Evolutionary conservation across 2,113 vertebrate species (phyloP).

Genomic region (Hippopotamus amphibius): DNA sequence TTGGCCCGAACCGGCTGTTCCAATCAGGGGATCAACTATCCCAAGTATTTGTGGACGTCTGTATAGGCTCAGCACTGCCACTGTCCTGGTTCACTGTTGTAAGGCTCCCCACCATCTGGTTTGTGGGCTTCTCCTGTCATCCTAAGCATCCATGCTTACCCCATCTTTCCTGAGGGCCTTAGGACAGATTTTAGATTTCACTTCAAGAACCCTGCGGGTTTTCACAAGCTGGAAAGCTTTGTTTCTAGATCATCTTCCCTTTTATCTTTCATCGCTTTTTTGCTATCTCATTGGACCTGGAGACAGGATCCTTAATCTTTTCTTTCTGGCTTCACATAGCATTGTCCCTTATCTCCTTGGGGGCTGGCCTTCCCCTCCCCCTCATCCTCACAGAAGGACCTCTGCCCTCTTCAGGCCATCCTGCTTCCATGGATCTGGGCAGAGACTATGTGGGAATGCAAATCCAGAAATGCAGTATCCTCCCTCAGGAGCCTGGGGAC

Average conservation of each 20-base stretch:
- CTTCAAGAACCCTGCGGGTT: neutral
- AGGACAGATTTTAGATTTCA: slow-evolving; percentile 48
- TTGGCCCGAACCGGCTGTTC: neutral
- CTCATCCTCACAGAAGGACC: neutral
- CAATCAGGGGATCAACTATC: neutral
- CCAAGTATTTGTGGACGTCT: neutral
- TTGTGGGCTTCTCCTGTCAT: neutral
- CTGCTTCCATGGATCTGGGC: neutral
- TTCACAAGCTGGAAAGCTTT: neutral
- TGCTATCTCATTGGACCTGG: slow-evolving; percentile 66
- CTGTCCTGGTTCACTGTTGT: no score
- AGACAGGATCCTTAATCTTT: slow-evolving; percentile 68
- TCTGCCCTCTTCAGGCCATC: slow-evolving; percentile 17
- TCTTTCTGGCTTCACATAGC: slow-evolving; percentile 54
- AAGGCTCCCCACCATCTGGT: accelerated
- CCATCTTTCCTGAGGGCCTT: slow-evolving; percentile 18
- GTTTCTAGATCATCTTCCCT: slow-evolving; percentile 10
- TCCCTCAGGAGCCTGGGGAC: no score
- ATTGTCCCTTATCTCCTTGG: slow-evolving; percentile 71
- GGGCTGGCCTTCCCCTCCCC: neutral
- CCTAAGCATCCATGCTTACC: neutral
- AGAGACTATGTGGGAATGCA: neutral
- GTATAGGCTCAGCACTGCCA: neutral
- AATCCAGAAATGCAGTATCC: neutral
- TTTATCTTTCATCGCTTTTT: slow-evolving; percentile 68